A percentile compares a stretch with the other conserved stretches of the same genome.
These are phyloP conservation scores for Dolichotis patagonum DNA, from an alignment of 2,113 vertebrate species.

Conservation along the genomic window DNA sequence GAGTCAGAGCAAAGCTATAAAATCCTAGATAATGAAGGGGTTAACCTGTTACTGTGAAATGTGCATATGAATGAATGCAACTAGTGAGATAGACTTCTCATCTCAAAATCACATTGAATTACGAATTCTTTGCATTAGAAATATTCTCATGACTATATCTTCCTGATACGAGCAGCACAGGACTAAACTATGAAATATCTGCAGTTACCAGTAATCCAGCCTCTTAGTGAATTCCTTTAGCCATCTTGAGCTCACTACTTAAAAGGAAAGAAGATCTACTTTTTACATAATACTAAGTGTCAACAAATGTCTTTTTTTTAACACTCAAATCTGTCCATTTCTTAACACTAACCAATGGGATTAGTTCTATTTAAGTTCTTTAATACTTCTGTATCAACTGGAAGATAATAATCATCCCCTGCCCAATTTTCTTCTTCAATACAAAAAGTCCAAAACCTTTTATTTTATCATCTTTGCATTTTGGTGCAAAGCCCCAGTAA, in stretches of 20 bases:
- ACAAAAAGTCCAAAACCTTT: background rate
- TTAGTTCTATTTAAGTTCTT: background rate
- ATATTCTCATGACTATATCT: background rate
- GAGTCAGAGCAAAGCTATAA: background rate
- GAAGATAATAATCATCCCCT: background rate
- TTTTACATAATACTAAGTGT: background rate
- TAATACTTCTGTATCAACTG: background rate
- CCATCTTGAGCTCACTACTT: background rate
- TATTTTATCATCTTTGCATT: background rate
- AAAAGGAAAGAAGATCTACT: background rate
- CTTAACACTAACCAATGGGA: background rate
- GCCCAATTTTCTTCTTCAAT: background rate
- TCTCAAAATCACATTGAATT: background rate
- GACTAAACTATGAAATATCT: background rate
- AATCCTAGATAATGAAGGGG: background rate
- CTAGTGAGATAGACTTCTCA: background rate
- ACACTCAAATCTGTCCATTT: background rate
- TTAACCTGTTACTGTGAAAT: background rate
- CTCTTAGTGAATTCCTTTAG: background rate
- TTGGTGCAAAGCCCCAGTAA: background rate
- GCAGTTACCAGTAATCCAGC: background rate
- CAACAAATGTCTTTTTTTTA: background rate
- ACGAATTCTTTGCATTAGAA: background rate
- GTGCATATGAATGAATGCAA: background rate
- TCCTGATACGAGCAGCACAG: background rate